phyloP scores from a whole-genome alignment of 2,113 vertebrate genomes.

The Laticauda laticaudata region DNA sequence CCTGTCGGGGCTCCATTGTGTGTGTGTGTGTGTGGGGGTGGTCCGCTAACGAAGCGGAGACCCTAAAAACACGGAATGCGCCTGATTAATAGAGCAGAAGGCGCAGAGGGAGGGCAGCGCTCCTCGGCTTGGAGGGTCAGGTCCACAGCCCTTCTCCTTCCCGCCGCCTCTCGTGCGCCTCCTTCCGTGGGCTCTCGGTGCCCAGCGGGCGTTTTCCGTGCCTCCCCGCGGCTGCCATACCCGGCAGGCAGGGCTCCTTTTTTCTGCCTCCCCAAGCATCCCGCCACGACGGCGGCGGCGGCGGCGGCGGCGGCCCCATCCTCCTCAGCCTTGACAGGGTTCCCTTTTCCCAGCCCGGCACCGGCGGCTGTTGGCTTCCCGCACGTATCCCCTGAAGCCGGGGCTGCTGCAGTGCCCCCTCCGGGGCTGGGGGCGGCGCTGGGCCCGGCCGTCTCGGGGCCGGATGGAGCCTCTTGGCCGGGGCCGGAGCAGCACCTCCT shows the following conservation, averaged over 20 bases:
- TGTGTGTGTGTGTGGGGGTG: too few species aligned
- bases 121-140: neutral
- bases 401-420: slow-evolving; percentile 1
- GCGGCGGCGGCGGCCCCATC: neutral
- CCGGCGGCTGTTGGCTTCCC: neutral
- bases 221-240: neutral
- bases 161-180: neutral
- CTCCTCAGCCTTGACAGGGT: neutral
- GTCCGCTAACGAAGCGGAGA: neutral
- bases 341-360: neutral
- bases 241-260: too few species aligned
- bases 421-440: slow-evolving; percentile 23
- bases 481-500: slow-evolving; percentile 4
- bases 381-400: neutral
- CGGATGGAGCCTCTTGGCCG: slow-evolving; percentile 21
- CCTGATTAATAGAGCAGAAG: neutral
- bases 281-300: too few species aligned
- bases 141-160: neutral
- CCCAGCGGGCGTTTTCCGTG: neutral
- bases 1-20: neutral
- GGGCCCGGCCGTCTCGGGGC: neutral
- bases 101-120: neutral
- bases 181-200: neutral
- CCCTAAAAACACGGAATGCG: neutral
- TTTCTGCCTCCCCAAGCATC: neutral